Conservation (phyloP, 1,140 invertebrate species). For the Brachionus rubens region DNA sequence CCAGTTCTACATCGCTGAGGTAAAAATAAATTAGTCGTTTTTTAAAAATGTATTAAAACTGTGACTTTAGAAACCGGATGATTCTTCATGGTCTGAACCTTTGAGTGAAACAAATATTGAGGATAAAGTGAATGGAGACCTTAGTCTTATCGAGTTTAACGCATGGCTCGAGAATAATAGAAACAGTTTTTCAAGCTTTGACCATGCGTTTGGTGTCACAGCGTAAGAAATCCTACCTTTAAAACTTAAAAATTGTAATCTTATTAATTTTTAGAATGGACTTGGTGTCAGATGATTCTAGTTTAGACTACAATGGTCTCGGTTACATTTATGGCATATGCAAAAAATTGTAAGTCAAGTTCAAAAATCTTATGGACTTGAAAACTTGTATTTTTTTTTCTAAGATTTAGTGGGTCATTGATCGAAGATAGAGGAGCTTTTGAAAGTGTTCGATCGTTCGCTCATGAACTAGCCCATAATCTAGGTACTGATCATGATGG, state of each 20-base stretch:
- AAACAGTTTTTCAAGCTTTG: neutral
- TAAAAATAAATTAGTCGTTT: too few species aligned
- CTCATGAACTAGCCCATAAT: conserved; percentile 30
- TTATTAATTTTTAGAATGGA: conserved; percentile 1
- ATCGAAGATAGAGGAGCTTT: conserved; percentile 17
- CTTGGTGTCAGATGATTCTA: neutral
- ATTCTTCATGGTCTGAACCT: neutral
- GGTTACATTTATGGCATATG: conserved; percentile 29
- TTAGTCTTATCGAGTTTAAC: conserved; percentile 8
- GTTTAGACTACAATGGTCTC: conserved; percentile 25
- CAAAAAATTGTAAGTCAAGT: conserved; percentile 9
- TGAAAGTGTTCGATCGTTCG: conserved; percentile 32
- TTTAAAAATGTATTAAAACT: neutral
- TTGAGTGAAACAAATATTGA: neutral
- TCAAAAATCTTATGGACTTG: neutral
- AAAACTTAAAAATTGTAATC: neutral
- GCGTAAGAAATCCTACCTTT: neutral
- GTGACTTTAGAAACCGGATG: neutral
- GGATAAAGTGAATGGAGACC: conserved; percentile 4
- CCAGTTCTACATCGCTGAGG: conserved; percentile 3
- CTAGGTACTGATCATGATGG: conserved; percentile 26
- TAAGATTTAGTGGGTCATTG: conserved; percentile 22
- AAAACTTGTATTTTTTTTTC: neutral
- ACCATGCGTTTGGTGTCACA: conserved; percentile 30
- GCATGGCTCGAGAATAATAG: neutral